Percentiles rank a stretch among this genome's conserved stretches.
These are phyloP conservation scores for Littorina saxatilis DNA, from an alignment of 1,140 invertebrate genomes.

Conservation along the genomic window DNA sequence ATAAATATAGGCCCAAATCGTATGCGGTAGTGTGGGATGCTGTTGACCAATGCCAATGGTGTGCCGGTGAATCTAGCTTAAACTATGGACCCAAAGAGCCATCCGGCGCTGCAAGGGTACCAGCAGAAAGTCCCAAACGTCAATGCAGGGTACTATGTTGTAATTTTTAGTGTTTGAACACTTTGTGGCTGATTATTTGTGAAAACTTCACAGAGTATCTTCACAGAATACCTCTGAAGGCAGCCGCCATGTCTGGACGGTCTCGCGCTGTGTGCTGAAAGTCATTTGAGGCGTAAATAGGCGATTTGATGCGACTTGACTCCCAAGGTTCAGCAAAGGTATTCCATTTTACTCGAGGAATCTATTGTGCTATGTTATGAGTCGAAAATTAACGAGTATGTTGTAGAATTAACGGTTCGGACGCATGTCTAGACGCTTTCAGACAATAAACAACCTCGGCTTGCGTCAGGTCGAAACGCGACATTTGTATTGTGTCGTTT, in stretches of 20 bases:
- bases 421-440: conserved; percentile 13
- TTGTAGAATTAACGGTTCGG: neutral
- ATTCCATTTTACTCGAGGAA: neutral
- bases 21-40: conserved; percentile 52
- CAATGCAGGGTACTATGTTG: conserved; percentile 72
- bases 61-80: conserved; percentile 69
- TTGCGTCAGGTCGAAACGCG: conserved; percentile 12
- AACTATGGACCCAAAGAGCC: conserved; percentile 74
- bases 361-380: conserved; percentile 9
- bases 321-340: too few species aligned
- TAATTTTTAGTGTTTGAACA: conserved; percentile 63
- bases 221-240: neutral
- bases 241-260: conserved; percentile 22
- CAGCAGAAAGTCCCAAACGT: conserved; percentile 69
- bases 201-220: neutral
- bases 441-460: conserved; percentile 35
- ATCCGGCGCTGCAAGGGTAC: conserved; percentile 75
- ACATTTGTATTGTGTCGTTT: neutral
- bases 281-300: too few species aligned
- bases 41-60: conserved; percentile 63
- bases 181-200: conserved; percentile 11
- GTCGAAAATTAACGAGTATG: neutral
- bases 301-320: too few species aligned
- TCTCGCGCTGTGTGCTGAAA: too few species aligned
- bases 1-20: conserved; percentile 31